Conservation (phyloP, 2,113 vertebrate genomes). For the Naja naja region DNA sequence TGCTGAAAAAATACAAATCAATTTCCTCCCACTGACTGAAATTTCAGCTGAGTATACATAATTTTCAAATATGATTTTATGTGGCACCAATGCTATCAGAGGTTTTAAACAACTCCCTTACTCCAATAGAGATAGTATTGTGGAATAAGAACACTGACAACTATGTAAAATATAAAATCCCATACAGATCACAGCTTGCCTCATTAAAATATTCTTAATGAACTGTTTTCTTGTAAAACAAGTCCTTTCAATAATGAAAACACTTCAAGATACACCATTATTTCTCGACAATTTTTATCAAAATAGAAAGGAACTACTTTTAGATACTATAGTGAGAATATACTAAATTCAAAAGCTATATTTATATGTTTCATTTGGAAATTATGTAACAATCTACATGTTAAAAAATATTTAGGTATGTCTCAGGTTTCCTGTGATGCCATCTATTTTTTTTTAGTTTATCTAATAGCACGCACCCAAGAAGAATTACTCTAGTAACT, state of each 20-base stretch:
- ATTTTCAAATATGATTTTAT: conserved; percentile 11
- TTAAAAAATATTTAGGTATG: neutral
- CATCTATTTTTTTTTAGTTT: neutral
- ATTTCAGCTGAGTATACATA: conserved; percentile 26
- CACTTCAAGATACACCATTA: conserved; percentile 12
- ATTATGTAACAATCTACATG: neutral
- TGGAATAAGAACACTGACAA: neutral
- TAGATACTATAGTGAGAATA: neutral
- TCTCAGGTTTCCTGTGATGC: neutral
- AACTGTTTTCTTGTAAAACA: neutral
- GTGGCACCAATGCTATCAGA: neutral
- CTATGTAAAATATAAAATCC: neutral
- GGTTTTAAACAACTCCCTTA: neutral
- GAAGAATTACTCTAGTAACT: neutral
- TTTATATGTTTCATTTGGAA: neutral
- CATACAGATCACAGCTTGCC: neutral
- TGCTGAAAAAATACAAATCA: conserved; percentile 42
- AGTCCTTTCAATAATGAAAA: neutral
- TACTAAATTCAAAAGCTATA: neutral
- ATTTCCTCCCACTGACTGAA: conserved; percentile 35
- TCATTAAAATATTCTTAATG: neutral
- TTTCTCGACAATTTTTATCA: conserved; percentile 37
- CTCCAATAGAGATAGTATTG: conserved; percentile 35
- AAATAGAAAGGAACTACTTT: neutral
- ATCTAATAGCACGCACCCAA: neutral